phyloP scores from a whole-genome alignment of 2,797 vertebrate species.

The Eptatretus atami region DNA sequence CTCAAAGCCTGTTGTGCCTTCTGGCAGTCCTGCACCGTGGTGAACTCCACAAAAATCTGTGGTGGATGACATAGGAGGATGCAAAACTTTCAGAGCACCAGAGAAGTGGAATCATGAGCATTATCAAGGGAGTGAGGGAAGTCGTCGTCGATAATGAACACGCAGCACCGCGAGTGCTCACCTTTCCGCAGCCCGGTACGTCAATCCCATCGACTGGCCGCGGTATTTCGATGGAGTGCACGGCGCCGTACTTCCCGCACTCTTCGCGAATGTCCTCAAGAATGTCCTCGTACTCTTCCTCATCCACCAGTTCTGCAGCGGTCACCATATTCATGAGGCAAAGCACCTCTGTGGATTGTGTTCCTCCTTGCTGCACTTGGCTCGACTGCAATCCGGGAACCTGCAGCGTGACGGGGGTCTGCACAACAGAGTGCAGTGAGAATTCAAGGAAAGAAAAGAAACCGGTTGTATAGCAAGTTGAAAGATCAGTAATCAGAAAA shows the following conservation, averaged over 20 bases:
- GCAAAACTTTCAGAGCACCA: background rate
- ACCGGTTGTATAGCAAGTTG: background rate
- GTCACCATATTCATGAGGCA: conserved; percentile 33
- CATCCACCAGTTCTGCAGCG: conserved; percentile 26
- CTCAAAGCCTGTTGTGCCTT: conserved; percentile 30
- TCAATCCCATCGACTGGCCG: conserved; percentile 21
- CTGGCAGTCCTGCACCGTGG: conserved; percentile 24
- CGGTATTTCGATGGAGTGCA: conserved; percentile 27
- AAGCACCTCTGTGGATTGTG: conserved; percentile 21
- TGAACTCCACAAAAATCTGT: conserved; percentile 29
- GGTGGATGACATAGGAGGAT: conserved; percentile 4
- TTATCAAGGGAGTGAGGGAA: background rate
- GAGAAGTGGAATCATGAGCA: background rate
- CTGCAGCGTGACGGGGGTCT: conserved; percentile 23
- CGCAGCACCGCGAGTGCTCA: conserved; percentile 8
- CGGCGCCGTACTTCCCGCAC: conserved; percentile 26
- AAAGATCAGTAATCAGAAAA: no score
- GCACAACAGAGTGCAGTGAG: conserved; percentile 16
- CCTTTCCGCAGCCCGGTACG: conserved; percentile 31
- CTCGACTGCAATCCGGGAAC: conserved; percentile 22
- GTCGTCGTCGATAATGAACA: background rate
- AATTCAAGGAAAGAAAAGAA: background rate
- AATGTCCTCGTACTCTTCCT: conserved; percentile 32
- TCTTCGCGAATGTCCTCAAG: conserved; percentile 27
- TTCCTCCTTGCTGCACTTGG: conserved; percentile 15